Percentiles rank a stretch among this genome's conserved stretches.
Evolutionary conservation across 2,797 vertebrate species (phyloP).

Genomic region (Xerus rutilus): DNA sequence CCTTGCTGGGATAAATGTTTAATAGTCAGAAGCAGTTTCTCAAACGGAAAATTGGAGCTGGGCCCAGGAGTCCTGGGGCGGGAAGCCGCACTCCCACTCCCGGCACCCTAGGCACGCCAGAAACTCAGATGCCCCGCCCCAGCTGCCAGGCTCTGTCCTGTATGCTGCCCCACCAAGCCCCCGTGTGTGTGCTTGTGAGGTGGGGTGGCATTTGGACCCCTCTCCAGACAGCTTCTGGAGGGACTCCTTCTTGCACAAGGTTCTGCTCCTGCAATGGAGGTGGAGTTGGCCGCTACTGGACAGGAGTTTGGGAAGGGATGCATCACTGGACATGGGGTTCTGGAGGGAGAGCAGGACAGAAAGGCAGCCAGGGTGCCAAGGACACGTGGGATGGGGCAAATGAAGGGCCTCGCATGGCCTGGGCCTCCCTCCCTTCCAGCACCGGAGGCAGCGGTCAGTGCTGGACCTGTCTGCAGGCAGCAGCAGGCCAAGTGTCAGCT

Average conservation of each 20-base stretch:
- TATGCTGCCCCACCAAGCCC: neutral
- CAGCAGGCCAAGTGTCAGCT: fast-evolving
- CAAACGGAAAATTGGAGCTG: constrained; percentile 59
- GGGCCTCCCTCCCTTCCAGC: neutral
- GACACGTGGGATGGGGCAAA: neutral
- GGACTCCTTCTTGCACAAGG: fast-evolving
- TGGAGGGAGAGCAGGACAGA: neutral
- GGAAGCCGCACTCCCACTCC: neutral
- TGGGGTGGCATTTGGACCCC: fast-evolving
- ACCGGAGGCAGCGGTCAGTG: fast-evolving
- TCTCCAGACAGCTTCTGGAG: neutral
- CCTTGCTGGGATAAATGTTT: constrained; percentile 66
- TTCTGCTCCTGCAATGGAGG: fast-evolving
- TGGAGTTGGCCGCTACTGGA: neutral
- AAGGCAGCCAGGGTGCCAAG: neutral
- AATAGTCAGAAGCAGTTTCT: constrained; percentile 69
- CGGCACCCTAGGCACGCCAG: neutral
- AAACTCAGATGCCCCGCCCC: neutral
- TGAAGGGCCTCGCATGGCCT: neutral
- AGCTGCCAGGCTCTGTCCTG: neutral
- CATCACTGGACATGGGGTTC: neutral
- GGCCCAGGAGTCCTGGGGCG: constrained; percentile 43
- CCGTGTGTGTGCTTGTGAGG: fast-evolving
- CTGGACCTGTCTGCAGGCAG: neutral
- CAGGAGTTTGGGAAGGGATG: neutral